Percentiles rank a stretch among this genome's conserved stretches.
Evolutionary conservation across 2,113 vertebrate species (phyloP).

Genomic region (Leucopternis melanops): DNA sequence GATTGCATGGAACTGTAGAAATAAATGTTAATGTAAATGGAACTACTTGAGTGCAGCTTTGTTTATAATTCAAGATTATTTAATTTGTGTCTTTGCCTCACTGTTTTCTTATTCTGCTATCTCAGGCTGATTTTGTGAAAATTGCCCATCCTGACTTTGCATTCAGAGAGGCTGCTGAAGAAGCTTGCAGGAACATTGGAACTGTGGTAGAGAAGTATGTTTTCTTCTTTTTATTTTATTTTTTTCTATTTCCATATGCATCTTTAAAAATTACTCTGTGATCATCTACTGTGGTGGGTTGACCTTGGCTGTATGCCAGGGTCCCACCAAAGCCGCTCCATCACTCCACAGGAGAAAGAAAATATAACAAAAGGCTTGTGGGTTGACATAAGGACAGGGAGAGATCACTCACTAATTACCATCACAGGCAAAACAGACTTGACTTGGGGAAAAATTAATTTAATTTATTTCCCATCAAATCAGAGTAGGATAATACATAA

Average conservation of each 20-base stretch:
- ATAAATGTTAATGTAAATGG: not conserved
- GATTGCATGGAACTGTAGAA: not conserved
- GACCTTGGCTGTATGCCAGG: not conserved
- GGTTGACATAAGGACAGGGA: not conserved
- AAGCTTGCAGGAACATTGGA: conserved; percentile 87
- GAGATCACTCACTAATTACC: not conserved
- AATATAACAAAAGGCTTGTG: not conserved
- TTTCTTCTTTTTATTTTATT: not conserved
- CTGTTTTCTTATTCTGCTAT: not conserved
- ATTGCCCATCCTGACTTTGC: conserved; percentile 88
- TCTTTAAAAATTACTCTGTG: not conserved
- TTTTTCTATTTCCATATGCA: not conserved
- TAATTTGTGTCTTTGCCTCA: not conserved
- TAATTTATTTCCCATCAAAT: too few relatives aligned
- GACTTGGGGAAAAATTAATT: too few relatives aligned
- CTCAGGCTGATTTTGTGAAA: conserved; percentile 94
- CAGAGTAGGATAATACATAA: too few relatives aligned
- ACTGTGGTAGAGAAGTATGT: conserved; percentile 92
- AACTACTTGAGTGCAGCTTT: not conserved
- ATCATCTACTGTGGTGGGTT: not conserved
- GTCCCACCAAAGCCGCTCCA: not conserved
- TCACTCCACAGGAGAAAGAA: not conserved
- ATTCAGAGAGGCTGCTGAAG: conserved; percentile 91
- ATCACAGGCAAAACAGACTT: not conserved
- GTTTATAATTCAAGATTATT: not conserved